phyloP scores from a whole-genome alignment of 1,140 invertebrate genomes.

The Bombus confusus region DNA sequence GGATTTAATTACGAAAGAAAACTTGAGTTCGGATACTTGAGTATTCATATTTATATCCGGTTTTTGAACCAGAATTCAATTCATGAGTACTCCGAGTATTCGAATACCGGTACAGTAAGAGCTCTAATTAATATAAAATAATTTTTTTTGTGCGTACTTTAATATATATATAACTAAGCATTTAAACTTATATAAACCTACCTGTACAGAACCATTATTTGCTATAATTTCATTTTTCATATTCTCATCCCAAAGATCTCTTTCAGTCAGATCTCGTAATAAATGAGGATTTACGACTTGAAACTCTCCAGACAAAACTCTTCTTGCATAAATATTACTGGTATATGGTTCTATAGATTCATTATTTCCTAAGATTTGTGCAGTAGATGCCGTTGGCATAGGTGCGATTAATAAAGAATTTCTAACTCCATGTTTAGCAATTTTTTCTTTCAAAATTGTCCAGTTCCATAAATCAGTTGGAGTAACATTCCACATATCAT shows the following conservation, averaged over 20 bases:
- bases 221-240: constrained; percentile 98
- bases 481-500: constrained; percentile 98
- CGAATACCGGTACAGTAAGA: too few relatives aligned
- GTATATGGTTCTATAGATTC: constrained; percentile 99
- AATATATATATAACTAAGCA: background rate
- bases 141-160: background rate
- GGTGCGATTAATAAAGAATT: constrained; percentile 98
- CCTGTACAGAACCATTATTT: constrained; percentile 95
- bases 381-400: constrained; percentile 99
- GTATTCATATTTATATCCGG: too few relatives aligned
- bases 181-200: constrained; percentile 57
- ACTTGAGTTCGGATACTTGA: too few relatives aligned
- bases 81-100: too few relatives aligned
- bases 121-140: background rate
- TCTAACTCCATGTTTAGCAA: constrained; percentile 94
- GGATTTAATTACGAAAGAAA: too few relatives aligned
- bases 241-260: constrained; percentile 96
- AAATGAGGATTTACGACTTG: constrained; percentile 98
- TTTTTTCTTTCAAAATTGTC: constrained; percentile 91
- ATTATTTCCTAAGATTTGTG: constrained; percentile 99
- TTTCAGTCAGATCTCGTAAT: constrained; percentile 95
- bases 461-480: constrained; percentile 96
- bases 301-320: constrained; percentile 95
- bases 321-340: constrained; percentile 97
- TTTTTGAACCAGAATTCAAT: too few relatives aligned